Percentiles rank a stretch among this genome's conserved stretches.
phyloP scores from a whole-genome alignment of 2,797 vertebrate species.

The Chromis chromis region DNA sequence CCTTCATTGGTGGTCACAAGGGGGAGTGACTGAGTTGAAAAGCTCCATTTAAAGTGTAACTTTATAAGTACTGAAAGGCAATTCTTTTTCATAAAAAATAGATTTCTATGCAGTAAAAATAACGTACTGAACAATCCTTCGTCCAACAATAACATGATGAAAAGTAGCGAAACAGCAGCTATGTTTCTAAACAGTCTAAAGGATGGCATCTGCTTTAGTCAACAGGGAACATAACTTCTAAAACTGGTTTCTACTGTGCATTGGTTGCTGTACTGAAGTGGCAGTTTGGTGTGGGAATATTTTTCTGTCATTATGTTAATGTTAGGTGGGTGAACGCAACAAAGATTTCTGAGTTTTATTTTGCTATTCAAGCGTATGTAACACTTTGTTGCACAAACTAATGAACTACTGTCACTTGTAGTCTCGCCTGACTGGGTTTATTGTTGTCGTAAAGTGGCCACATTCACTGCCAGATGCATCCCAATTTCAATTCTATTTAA shows the following conservation, averaged over 20 bases:
- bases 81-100: not conserved
- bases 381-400: too few relatives aligned
- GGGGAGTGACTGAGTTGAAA: constrained; percentile 51
- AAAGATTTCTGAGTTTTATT: not conserved
- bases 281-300: not conserved
- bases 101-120: too few relatives aligned
- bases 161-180: not conserved
- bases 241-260: not conserved
- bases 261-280: not conserved
- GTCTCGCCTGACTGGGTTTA: not conserved
- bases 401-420: not conserved
- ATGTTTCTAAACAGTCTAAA: too few relatives aligned
- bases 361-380: not conserved
- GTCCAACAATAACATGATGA: not conserved
- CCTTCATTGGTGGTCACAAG: constrained; percentile 49
- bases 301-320: not conserved
- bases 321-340: not conserved
- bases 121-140: not conserved
- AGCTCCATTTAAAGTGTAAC: not conserved
- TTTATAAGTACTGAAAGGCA: not conserved
- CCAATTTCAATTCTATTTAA: not conserved
- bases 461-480: not conserved
- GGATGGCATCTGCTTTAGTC: too few relatives aligned
- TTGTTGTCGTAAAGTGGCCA: not conserved
- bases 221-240: too few relatives aligned